Evolutionary conservation across 2,113 vertebrate species (phyloP), one percentile per base, ranked within the genome.

Genomic region (Physeter macrocephalus): DNA sequence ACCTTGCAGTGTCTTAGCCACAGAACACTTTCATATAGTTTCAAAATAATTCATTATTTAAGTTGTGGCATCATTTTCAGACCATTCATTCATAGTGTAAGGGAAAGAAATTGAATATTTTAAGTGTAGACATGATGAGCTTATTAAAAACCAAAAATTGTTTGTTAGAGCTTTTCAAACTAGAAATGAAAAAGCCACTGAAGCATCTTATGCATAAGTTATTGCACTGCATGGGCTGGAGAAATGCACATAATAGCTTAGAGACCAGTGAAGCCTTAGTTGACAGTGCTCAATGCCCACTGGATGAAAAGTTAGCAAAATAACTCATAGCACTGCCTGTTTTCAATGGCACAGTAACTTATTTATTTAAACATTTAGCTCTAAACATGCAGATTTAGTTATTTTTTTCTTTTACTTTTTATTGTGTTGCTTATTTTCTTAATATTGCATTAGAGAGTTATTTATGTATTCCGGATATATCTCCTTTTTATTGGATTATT

Each of bases 251-350:
- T 2, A 9, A 69, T 31, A 95, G 59, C 29, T 88, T 62, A 62
- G 66, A 96, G 57, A 96, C 34, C 59, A 94, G 93, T 39, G 95
- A 95, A 90, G 41, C 41, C 77, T 84, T 90, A 66, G 41, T 36
- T 69, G 81, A 93, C 81, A 93, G 4, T 93, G 49, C 36, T 96
- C 39, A 93, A 62, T 94, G 67, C 2, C 62, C 41, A 90, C 46
- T 74, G 21, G 23, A 95, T 46, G 72, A 92, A 93, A 95, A 89
- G 87, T 92, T 75, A 84, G 87, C 88, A 94, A 93, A 97, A 90
- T 66, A 83, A 95, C 39, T 71, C 17, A 46, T 8, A 54, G 29
- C 18, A 61, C n/a, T 92, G 88, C 46, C 46, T 87, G 54, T 96
- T 90, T 74, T 88, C 62, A 93, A 12, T 43, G 64, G 62, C 12